A percentile compares a stretch with the other conserved stretches of the same genome.
phyloP scores from a whole-genome alignment of 2,797 vertebrate genomes.

The Merluccius polli region DNA sequence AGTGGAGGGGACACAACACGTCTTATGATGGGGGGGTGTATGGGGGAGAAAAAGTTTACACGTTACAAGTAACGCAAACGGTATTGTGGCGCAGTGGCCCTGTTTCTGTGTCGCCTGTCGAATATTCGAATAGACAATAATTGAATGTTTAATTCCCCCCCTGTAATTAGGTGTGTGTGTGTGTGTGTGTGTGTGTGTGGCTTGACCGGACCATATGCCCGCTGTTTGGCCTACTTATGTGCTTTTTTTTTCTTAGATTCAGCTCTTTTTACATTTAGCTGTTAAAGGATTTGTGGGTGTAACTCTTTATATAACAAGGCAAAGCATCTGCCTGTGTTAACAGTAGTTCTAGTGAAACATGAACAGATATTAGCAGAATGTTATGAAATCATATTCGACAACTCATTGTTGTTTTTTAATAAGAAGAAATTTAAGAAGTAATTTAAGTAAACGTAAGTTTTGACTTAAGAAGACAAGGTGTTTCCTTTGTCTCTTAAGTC shows the following conservation, averaged over 20 bases:
- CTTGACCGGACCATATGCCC: neutral
- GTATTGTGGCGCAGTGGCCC: neutral
- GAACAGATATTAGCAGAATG: neutral
- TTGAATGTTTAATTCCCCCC: neutral
- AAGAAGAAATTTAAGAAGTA: no score
- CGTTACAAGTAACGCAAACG: neutral
- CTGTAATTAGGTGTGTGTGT: neutral
- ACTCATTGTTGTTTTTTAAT: neutral
- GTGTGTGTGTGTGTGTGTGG: neutral
- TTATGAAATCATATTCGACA: neutral
- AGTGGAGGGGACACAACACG: neutral
- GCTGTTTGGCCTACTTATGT: neutral
- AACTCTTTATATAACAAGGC: neutral
- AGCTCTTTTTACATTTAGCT: neutral
- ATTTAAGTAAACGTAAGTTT: no score
- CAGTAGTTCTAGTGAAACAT: neutral
- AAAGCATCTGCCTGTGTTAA: neutral
- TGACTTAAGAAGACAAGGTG: no score
- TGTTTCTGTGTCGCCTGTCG: neutral
- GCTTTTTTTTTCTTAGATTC: neutral
- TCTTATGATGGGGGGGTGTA: neutral
- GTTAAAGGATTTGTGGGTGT: neutral
- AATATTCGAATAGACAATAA: neutral
- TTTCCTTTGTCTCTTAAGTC: neutral
- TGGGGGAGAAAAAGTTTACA: neutral